Percentiles rank a stretch among this genome's conserved stretches.
Evolutionary conservation across 2,113 vertebrate species (phyloP).

Genomic region (Oreochromis spilurus): DNA sequence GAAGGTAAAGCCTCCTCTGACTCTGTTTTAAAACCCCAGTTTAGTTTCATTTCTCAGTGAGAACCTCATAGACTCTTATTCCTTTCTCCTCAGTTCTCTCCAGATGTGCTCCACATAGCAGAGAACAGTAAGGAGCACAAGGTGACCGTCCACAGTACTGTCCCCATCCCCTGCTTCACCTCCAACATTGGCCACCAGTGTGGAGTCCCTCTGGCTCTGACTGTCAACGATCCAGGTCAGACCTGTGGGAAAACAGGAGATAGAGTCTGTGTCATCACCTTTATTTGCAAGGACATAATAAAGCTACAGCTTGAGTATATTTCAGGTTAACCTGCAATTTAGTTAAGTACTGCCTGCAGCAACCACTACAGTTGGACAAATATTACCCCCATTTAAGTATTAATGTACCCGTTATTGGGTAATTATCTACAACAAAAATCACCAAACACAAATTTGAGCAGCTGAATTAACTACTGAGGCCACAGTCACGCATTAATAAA

Average conservation of each 20-base stretch:
- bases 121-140: slow-evolving; percentile 75
- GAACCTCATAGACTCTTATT: background rate
- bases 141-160: slow-evolving; percentile 75
- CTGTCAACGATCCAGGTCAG: slow-evolving; percentile 70
- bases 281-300: background rate
- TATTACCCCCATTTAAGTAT: background rate
- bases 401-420: background rate
- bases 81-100: slow-evolving; percentile 67
- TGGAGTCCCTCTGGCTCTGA: slow-evolving; percentile 72
- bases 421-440: background rate
- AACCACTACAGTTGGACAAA: background rate
- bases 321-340: background rate
- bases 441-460: background rate
- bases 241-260: background rate
- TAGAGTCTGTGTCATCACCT: background rate
- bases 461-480: background rate
- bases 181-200: slow-evolving; percentile 48
- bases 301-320: background rate
- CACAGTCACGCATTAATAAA: background rate
- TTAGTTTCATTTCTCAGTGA: background rate
- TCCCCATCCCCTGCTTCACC: slow-evolving; percentile 69
- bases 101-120: slow-evolving; percentile 72
- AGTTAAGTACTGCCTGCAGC: background rate
- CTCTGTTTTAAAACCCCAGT: background rate
- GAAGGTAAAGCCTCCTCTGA: slow-evolving; percentile 66